Evolutionary conservation across 1,140 invertebrate species (phyloP), one percentile per base, ranked within the genome.

Genomic region (Aphaenogaster rudis): DNA sequence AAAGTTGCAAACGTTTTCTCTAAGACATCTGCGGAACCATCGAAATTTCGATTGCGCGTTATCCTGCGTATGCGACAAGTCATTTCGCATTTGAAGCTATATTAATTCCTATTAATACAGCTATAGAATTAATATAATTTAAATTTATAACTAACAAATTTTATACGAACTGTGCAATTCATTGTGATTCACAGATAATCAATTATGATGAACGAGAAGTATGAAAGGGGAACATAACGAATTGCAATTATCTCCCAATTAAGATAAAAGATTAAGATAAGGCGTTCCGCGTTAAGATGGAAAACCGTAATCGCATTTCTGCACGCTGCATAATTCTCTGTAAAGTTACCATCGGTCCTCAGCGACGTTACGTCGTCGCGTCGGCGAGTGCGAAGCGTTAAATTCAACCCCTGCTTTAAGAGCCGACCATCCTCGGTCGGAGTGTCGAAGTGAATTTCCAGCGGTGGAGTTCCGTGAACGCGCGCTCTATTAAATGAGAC

Each of bases 401-500:
- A 69, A 81, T 81, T 54, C 36, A 69, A 69, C n/a, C 48, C n/a
- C 63, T 45, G 36, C 45, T 81, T 69, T 81, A 54, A 54, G 45
- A 28, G 64, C 33, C 78, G 48, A 33, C n/a, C 63, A 28, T 2
- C 48, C 78, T 42, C 48, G 77, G 42, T 50, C 59, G 42, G 42
- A 9, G 28, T 42, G 76, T n/a, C 42, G 57, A 64, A 45, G 28
- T 48, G 42, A 42, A 66, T 79, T 79, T 79, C 11, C 59, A 79
- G 39, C 77, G 57, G 11, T 64, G 45, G 11, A 66, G 76, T 48
- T 67, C 5, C 57, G 72, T 28, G 36, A 36, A 36, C 42, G 59
- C 52, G 64, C 61, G 59, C 76, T 76, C 50, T 63, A 74, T 57
- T 61, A 63, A 86, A 89, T 50, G 77, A 86, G 66, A 80, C 74